Percentiles rank a stretch among this genome's conserved stretches.
Conservation (phyloP, 2,797 vertebrate species). For the Acrossocheilus wenchowensis region DNA sequence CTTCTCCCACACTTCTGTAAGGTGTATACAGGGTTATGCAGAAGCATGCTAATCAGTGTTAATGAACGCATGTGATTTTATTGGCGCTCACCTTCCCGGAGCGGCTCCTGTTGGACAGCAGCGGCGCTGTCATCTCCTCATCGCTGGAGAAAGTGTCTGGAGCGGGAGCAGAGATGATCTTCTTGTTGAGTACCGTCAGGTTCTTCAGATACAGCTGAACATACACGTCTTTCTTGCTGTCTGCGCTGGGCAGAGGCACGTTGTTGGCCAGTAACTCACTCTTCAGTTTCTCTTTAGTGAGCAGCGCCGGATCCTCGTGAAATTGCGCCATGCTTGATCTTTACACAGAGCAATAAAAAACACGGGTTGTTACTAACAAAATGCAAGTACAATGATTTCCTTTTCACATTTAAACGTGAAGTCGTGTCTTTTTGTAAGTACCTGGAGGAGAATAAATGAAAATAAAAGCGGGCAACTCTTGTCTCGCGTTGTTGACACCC, state of each 20-base stretch:
- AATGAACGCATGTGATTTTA: not conserved
- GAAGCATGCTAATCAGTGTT: not conserved
- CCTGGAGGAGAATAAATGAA: not conserved
- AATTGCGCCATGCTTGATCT: conserved; percentile 87
- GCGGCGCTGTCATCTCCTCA: conserved; percentile 86
- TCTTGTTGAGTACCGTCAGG: conserved; percentile 84
- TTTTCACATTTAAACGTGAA: not conserved
- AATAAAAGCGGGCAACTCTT: not conserved
- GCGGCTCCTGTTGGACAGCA: conserved; percentile 74
- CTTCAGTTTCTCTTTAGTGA: conserved; percentile 96
- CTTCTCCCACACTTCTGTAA: not conserved
- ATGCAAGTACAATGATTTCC: too few relatives aligned
- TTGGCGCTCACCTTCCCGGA: conserved; percentile 82
- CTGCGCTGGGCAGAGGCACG: conserved; percentile 88
- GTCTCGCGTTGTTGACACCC: conserved; percentile 44
- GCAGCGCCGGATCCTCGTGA: conserved; percentile 88
- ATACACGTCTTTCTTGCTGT: conserved; percentile 92
- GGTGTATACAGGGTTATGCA: not conserved
- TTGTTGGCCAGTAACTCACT: conserved; percentile 90
- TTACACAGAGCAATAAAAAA: not conserved
- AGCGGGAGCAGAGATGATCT: conserved; percentile 46
- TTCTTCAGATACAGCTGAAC: conserved; percentile 95
- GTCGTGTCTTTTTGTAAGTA: not conserved
- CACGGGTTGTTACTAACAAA: not conserved
- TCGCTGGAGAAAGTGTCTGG: conserved; percentile 92